Percentiles rank a stretch among this genome's conserved stretches.
Evolutionary conservation across 1,140 invertebrate species (phyloP).

Genomic region (Sarcophaga peregrina): DNA sequence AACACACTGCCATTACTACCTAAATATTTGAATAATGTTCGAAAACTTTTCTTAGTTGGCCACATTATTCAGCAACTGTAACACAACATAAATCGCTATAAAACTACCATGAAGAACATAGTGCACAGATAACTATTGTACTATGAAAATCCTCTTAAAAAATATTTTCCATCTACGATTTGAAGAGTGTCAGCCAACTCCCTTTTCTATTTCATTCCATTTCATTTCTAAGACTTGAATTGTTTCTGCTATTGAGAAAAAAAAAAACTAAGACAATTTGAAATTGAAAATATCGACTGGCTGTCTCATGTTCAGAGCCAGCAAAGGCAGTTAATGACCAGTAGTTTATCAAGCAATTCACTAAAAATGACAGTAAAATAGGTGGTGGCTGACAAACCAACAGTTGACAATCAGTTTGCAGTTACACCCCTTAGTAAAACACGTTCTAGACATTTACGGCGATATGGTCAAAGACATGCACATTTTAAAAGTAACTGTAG

Average conservation of each 20-base stretch:
- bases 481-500: too few relatives aligned
- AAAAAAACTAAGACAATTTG: background rate
- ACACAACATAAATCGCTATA: too few relatives aligned
- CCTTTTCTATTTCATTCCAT: background rate
- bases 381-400: background rate
- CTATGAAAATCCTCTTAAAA: slow-evolving; percentile 10
- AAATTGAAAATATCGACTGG: background rate
- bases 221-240: background rate
- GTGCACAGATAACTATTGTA: too few relatives aligned
- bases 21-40: too few relatives aligned
- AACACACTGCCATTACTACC: too few relatives aligned
- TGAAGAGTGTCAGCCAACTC: background rate
- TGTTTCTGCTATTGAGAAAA: background rate
- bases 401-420: background rate
- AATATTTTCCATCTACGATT: background rate
- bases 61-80: too few relatives aligned
- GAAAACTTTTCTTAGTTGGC: too few relatives aligned
- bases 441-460: background rate
- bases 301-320: too few relatives aligned
- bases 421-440: too few relatives aligned
- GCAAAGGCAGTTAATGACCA: background rate
- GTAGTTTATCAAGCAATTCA: background rate
- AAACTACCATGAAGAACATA: too few relatives aligned
- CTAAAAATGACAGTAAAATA: slow-evolving; percentile 2
- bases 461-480: too few relatives aligned